A percentile compares a stretch with the other conserved stretches of the same genome.
phyloP scores from a whole-genome alignment of 2,797 vertebrate genomes.

The Oryzias sinensis region DNA sequence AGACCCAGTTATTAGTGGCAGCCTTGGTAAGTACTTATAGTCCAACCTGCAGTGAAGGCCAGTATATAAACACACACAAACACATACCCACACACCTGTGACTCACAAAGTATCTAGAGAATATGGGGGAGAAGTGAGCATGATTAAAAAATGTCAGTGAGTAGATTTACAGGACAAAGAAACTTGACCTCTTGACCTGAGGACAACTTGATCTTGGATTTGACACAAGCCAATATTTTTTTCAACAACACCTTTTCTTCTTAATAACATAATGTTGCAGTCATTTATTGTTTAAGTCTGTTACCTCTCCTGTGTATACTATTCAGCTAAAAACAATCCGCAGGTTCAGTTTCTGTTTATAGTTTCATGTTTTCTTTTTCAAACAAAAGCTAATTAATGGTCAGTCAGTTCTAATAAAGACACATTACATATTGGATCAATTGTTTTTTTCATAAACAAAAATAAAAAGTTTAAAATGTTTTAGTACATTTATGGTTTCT shows the following conservation, averaged over 20 bases:
- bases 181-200: slow-evolving; percentile 67
- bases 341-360: no score
- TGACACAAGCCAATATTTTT: slow-evolving; percentile 30
- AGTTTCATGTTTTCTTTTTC: no score
- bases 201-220: slow-evolving; percentile 65
- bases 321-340: no score
- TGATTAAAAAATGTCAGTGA: slow-evolving; percentile 77
- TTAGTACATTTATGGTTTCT: no score
- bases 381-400: no score
- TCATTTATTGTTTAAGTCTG: no score
- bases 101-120: slow-evolving; percentile 32
- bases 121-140: slow-evolving; percentile 54
- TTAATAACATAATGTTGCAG: no score
- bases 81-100: slow-evolving; percentile 23
- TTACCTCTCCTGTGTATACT: no score
- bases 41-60: slow-evolving; percentile 61
- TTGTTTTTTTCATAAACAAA: no score
- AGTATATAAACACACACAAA: slow-evolving; percentile 23
- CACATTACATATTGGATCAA: no score
- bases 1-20: slow-evolving; percentile 45
- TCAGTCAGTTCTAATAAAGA: no score
- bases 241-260: slow-evolving; percentile 1
- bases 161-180: slow-evolving; percentile 74
- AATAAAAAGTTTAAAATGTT: no score
- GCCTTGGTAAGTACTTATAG: slow-evolving; percentile 58